phyloP scores from a whole-genome alignment of 2,797 vertebrate genomes.

The Telmatherina bonti region DNA sequence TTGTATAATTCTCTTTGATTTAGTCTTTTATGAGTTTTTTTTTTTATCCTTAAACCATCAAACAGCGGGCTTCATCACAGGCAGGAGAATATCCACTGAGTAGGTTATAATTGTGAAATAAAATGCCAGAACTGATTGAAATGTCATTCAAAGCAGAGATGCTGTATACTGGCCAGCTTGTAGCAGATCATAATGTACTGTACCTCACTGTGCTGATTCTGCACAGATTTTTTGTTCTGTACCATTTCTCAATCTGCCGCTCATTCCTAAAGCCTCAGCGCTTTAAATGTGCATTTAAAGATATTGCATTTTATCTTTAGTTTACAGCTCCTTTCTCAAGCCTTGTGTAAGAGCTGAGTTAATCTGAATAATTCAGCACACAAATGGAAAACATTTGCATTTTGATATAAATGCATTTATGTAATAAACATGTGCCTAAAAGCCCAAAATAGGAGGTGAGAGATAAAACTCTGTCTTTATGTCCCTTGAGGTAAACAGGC shows the following conservation, averaged over 20 bases:
- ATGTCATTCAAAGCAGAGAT: constrained; percentile 7
- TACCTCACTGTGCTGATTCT: constrained; percentile 21
- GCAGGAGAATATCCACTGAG: constrained; percentile 4
- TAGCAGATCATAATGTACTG: constrained; percentile 30
- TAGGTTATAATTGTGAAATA: constrained; percentile 16
- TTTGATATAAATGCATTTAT: constrained; percentile 38
- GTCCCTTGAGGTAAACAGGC: constrained; percentile 13
- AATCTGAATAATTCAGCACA: constrained; percentile 48
- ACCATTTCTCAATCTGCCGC: constrained; percentile 20
- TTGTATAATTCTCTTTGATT: background rate
- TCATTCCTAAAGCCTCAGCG: constrained; percentile 18
- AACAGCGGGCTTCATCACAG: constrained; percentile 3
- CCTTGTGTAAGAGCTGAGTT: constrained; percentile 22
- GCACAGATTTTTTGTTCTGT: constrained; percentile 19
- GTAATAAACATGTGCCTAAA: constrained; percentile 32
- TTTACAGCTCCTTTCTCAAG: constrained; percentile 25
- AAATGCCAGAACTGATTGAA: constrained; percentile 4
- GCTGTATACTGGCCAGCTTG: constrained; percentile 9
- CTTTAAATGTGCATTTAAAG: constrained; percentile 36
- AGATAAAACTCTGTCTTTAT: constrained; percentile 40
- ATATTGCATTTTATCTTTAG: constrained; percentile 27
- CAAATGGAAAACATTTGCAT: constrained; percentile 52
- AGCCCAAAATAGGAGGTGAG: constrained; percentile 30
- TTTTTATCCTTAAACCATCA: background rate
- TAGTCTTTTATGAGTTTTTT: constrained; percentile 11